phyloP scores from a whole-genome alignment of 2,888 invertebrate species.

The Patella depressa region DNA sequence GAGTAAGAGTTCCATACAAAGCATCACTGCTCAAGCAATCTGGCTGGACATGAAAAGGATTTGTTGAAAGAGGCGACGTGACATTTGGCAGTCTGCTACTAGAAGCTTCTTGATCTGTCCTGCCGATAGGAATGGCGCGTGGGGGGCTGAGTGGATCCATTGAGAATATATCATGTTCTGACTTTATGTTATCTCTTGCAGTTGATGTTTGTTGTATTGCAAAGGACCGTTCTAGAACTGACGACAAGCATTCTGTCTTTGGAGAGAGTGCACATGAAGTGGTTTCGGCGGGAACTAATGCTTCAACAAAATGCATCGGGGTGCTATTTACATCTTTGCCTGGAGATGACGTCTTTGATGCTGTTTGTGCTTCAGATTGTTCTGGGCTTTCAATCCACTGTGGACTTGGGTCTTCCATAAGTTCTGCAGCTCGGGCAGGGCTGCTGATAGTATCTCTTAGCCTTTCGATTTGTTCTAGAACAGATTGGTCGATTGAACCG shows the following conservation, averaged over 20 bases:
- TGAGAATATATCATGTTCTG: not conserved
- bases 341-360: not conserved
- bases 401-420: not conserved
- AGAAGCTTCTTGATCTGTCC: not conserved
- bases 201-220: not conserved
- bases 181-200: not conserved
- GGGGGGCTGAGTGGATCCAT: not conserved
- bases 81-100: not conserved
- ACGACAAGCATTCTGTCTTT: not conserved
- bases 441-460: constrained; percentile 14
- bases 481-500: constrained; percentile 11
- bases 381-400: not conserved
- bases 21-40: not conserved
- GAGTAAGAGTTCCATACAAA: not conserved
- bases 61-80: not conserved
- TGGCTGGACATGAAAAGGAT: not conserved
- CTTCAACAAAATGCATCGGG: not conserved
- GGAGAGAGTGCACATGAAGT: not conserved
- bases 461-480: constrained; percentile 14
- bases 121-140: not conserved
- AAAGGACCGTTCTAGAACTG: not conserved
- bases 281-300: not conserved
- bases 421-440: constrained; percentile 3
- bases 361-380: not conserved
- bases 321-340: not conserved